Evolutionary conservation across 2,888 invertebrate species (phyloP).

Genomic region (Drosophila putrida): DNA sequence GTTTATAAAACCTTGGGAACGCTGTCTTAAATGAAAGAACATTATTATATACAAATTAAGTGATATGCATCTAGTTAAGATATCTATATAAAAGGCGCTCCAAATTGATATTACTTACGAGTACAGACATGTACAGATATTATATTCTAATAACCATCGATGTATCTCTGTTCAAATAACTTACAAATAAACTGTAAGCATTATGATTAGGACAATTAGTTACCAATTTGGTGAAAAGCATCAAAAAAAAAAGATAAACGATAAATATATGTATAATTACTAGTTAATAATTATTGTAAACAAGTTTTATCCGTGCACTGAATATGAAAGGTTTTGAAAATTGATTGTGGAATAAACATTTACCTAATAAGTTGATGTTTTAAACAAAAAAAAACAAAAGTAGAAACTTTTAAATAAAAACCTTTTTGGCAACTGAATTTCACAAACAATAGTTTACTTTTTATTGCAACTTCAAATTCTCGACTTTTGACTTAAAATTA

Average conservation of each 20-base stretch:
- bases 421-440: slow-evolving; percentile 76
- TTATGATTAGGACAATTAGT: slow-evolving; percentile 50
- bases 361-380: slow-evolving; percentile 81
- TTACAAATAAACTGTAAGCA: slow-evolving; percentile 53
- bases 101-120: slow-evolving; percentile 50
- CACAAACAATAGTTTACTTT: slow-evolving; percentile 17
- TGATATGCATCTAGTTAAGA: slow-evolving; percentile 58
- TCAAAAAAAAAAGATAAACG: slow-evolving; percentile 46
- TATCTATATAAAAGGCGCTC: slow-evolving; percentile 52
- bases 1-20: slow-evolving; percentile 54
- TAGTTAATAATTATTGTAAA: slow-evolving; percentile 57
- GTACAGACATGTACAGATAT: slow-evolving; percentile 18
- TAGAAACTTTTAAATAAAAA: slow-evolving; percentile 74
- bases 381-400: slow-evolving; percentile 57
- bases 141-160: slow-evolving; percentile 57
- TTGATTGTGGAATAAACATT: slow-evolving; percentile 65
- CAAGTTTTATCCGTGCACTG: slow-evolving; percentile 74
- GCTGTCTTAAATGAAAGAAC: slow-evolving; percentile 23
- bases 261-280: slow-evolving; percentile 38
- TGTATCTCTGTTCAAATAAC: slow-evolving; percentile 57
- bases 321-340: slow-evolving; percentile 69
- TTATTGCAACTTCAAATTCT: slow-evolving; percentile 37
- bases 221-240: slow-evolving; percentile 63
- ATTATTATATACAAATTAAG: slow-evolving; percentile 53
- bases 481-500: slow-evolving; percentile 27